phyloP scores from a whole-genome alignment of 2,113 vertebrate species.

The Corynorhinus townsendii region DNA sequence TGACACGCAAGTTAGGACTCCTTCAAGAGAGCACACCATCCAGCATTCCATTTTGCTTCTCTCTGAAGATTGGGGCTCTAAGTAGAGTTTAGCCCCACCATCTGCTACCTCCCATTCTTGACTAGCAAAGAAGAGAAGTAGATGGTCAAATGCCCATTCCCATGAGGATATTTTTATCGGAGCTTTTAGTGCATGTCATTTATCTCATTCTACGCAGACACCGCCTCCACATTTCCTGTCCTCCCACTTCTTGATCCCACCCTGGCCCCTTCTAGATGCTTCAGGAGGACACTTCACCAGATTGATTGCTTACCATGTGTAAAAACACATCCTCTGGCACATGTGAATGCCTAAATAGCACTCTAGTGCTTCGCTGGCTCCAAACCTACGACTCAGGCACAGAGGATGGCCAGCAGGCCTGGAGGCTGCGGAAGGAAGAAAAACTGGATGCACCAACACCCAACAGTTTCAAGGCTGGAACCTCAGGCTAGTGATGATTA shows the following conservation, averaged over 20 bases:
- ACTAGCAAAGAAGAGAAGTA: background rate
- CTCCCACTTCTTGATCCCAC: background rate
- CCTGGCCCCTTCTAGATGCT: background rate
- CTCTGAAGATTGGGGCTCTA: background rate
- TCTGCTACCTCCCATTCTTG: background rate
- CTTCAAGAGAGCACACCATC: background rate
- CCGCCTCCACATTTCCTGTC: slow-evolving; percentile 33
- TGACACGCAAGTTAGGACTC: background rate
- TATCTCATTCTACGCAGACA: background rate
- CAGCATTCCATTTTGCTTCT: background rate
- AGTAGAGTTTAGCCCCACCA: background rate
- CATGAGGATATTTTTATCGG: slow-evolving; percentile 33
- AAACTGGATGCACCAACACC: background rate
- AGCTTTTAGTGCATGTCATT: background rate
- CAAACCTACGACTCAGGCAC: background rate
- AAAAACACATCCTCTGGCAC: background rate
- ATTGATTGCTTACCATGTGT: background rate
- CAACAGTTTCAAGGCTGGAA: background rate
- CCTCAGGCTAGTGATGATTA: background rate
- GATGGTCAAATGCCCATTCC: background rate
- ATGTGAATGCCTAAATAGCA: background rate
- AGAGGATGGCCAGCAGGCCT: background rate
- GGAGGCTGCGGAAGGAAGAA: background rate
- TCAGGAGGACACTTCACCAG: background rate
- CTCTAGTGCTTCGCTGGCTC: background rate